These are phyloP conservation scores for Monochamus alternatus DNA, from an alignment of 2,888 invertebrate species.

Conservation along the genomic window DNA sequence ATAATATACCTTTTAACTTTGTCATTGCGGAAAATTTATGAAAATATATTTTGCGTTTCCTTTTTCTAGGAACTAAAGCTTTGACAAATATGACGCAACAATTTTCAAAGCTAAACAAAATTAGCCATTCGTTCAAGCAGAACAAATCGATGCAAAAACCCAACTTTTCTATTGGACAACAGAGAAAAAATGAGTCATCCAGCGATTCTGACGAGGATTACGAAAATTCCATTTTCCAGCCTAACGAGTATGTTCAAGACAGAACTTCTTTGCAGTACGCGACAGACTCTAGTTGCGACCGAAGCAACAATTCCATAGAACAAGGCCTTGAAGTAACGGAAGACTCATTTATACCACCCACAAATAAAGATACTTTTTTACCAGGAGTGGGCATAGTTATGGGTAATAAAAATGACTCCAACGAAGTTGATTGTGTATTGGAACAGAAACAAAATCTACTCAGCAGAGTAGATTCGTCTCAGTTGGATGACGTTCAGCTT, in stretches of 20 bases:
- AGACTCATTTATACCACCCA: conserved; percentile 47
- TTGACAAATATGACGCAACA: conserved; percentile 90
- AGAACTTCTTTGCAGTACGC: conserved; percentile 56
- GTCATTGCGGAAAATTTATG: too few species aligned
- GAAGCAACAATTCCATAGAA: conserved; percentile 54
- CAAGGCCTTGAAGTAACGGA: conserved; percentile 66
- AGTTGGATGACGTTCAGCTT: conserved; percentile 68
- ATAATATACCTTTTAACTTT: too few species aligned
- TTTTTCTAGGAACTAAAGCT: conserved; percentile 83
- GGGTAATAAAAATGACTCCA: conserved; percentile 61
- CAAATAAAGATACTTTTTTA: conserved; percentile 72
- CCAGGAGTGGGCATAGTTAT: conserved; percentile 80
- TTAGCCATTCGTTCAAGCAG: conserved; percentile 78
- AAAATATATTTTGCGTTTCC: too few species aligned
- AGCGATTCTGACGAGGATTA: conserved; percentile 79
- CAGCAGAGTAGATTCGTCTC: conserved; percentile 66
- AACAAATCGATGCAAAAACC: conserved; percentile 70
- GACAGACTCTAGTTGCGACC: conserved; percentile 56
- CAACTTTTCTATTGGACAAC: conserved; percentile 71
- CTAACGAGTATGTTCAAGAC: conserved; percentile 57
- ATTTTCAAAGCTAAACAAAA: conserved; percentile 86
- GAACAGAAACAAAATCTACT: conserved; percentile 70
- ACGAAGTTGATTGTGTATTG: conserved; percentile 59
- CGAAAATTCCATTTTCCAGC: conserved; percentile 74
- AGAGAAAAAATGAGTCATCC: conserved; percentile 67